These are phyloP conservation scores for Eupithecia tripunctaria DNA, from an alignment of 2,888 invertebrate species.

Conservation along the genomic window DNA sequence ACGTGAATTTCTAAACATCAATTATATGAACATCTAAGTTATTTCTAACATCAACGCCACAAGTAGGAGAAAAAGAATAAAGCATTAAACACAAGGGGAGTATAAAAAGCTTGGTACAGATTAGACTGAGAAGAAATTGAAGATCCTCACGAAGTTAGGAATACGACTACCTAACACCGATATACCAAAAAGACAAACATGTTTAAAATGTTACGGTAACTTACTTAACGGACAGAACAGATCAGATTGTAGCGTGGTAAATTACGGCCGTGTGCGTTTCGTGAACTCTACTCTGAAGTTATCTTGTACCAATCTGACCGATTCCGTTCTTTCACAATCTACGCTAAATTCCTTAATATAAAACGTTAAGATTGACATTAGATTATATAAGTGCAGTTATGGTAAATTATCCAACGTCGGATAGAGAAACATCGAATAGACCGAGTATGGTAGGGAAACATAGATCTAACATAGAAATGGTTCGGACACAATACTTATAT, in stretches of 20 bases:
- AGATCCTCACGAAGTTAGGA: constrained; percentile 55
- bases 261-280: constrained; percentile 19
- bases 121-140: constrained; percentile 32
- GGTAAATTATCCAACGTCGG: constrained; percentile 53
- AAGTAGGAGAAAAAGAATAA: constrained; percentile 2
- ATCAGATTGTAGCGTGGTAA: constrained; percentile 56
- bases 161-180: constrained; percentile 61
- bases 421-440: constrained; percentile 52
- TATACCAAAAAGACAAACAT: constrained; percentile 59
- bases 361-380: constrained; percentile 69
- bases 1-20: constrained; percentile 44
- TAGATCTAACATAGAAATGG: constrained; percentile 56
- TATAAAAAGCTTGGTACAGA: constrained; percentile 33
- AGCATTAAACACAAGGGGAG: constrained; percentile 17
- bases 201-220: constrained; percentile 59
- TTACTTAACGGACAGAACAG: constrained; percentile 61
- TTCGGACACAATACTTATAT: constrained; percentile 64
- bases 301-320: constrained; percentile 59
- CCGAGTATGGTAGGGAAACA: constrained; percentile 48
- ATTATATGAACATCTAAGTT: constrained; percentile 10
- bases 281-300: constrained; percentile 14
- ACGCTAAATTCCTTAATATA: constrained; percentile 69
- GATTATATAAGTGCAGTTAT: constrained; percentile 66
- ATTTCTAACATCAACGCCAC: not conserved
- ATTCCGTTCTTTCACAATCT: constrained; percentile 58